Base-by-base conservation (phyloP, 2,113 vertebrate species). In the Dissostichus mawsoni region DNA sequence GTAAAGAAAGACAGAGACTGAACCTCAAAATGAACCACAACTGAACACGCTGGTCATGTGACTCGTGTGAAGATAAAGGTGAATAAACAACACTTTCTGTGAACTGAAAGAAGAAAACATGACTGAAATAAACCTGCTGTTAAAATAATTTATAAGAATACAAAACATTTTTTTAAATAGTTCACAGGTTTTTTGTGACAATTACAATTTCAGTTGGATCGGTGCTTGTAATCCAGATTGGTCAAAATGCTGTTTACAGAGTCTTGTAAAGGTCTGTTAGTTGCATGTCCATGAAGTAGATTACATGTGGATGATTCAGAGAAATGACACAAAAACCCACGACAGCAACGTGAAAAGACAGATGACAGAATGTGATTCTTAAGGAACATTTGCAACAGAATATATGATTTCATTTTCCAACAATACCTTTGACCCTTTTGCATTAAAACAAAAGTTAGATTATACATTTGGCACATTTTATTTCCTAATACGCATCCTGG, bases 1-100 rank as follows among this genome's bases (percentile, higher is more conserved):
- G 92, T 94, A 92, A 94, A 93, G 93, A 92, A 80, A 92, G 88
- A 93, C 82, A 88, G 78, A 90, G 87, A 90, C 56, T 65, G 75
- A 88, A 88, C 79, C n/a, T 67, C 64, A 66, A 87, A 86, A 90
- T 75, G 77, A 87, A 89, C 71, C 87, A 93, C 87, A 81, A 82
- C 73, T 84, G 74, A 85, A 90, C 74, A 86, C 68, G 16, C 36
- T 59, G 78, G 77, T 65, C 80, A 87, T 18, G 68, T 82, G 66
- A 81, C 72, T 75, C 58, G 59, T 66, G 64, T 58, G 65, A 79
- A 57, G 73, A 79, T 52, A 81, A 79, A 89, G 57, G 74, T 76
- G 63, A 68, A 87, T 64, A 67, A 89, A 89, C 62, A 87, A 87
- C 62, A 87, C 53, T 88, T 91, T 74, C 36, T 8, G 5, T 69